Evolutionary conservation across 2,113 vertebrate genomes (phyloP), one percentile per base, ranked within the genome.

Genomic region (Microtus montanus): DNA sequence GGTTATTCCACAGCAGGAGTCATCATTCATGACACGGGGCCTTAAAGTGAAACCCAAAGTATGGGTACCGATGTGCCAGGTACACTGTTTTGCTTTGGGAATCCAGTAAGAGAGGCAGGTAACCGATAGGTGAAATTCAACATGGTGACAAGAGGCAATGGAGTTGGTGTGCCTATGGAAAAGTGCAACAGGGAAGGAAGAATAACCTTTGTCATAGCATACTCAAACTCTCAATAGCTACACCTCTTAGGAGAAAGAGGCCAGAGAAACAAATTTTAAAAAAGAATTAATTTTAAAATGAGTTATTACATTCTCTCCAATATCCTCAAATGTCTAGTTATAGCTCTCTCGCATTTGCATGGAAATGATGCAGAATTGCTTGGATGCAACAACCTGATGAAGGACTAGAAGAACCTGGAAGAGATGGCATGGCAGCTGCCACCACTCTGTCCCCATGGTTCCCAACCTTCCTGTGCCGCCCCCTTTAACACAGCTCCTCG

Each of bases 111-210:
- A 91, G 47, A 79, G 24, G 35, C 38, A 78, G 89, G 33, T 58
- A 77, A 68, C 33, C 80, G 75, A 92, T 74, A 92, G 61, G 73
- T 47, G 44, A 61, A 86, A 90, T 80, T 47, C 49, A 74, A 89
- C 38, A 83, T 24, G 61, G 77, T 71, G 61, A 73, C 52, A 93
- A 85, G 33, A 88, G 22, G 19, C 17, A 41, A 5, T 7, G 41
- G 12, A 47, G 7, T n/a, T n/a, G 41, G 47, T 35, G 54, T 10
- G 28, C 64, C 35, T 3, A 82, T 26, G 30, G 9, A 41, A 41
- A 9, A 47, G 28, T 80, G 28, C 38, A 11, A n/a, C 54, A 61
- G 41, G 38, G 68, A 63, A 44, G 20, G 54, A 15, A 89, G 61
- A 54, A 85, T 10, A 30, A 15, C 4, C 44, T 84, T 61, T 92